Evolutionary conservation across 2,113 vertebrate genomes (phyloP), one percentile per base, ranked within the genome.

Genomic region (Ammodytes marinus): DNA sequence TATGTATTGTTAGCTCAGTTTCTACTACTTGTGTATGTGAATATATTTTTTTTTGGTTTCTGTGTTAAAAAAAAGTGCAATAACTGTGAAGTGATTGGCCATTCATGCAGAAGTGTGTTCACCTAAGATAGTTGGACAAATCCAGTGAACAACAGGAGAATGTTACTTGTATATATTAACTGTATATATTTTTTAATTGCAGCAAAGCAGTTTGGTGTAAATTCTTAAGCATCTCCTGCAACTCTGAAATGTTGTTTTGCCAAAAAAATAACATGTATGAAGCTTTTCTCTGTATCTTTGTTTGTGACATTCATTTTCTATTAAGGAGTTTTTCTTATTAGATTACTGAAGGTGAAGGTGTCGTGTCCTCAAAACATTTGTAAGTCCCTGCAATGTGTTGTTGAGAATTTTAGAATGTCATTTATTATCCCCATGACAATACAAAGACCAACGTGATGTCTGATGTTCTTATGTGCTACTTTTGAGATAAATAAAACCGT

Each of bases 51-150:
- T 69, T 50, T 19, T 14, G 8, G 39, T 40, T 15, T 67, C 58
- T 66, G 19, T 70, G 57, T 72, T 58, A 8, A 17, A 19, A 57
- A 57, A 52, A 87, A 68, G 79, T 79, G 65, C 59, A 79, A 72
- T 79, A 82, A 77, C 8, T 84, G 77, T 83, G 46, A 81, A 70
- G 71, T 76, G 45, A 52, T 43, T 35, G 3, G 6, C 66, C 27
- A 4, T 69, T 60, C 13, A 57, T 60, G 52, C 45, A 66, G 49
- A 73, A 49, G 37, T 70, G 14, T 57, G 73, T 84, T 43, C 55
- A 66, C 40, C 53, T 64, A 2, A 45, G 69, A 58, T 6, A 8
- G 49, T 42, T 75, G 68, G 50, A 40, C 14, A 35, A 65, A 71
- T 68, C 14, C 50, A 49, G 40, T 74, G 58, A 84, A 82, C 72